phyloP scores from a whole-genome alignment of 2,888 invertebrate genomes.

The Trissonchulus latispiculum region DNA sequence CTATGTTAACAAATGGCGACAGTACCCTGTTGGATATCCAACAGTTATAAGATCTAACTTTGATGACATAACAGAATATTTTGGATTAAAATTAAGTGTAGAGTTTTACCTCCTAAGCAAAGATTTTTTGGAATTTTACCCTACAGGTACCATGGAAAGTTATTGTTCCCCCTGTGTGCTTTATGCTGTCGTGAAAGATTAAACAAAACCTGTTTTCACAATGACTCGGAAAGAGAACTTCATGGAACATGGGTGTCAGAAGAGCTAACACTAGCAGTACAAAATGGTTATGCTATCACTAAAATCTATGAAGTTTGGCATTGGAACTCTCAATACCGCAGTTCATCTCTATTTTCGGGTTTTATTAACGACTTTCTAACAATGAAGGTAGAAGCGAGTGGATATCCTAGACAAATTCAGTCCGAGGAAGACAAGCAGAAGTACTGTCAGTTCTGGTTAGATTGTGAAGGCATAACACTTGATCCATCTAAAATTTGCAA shows the following conservation, averaged over 20 bases:
- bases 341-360: too few species aligned
- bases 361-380: too few species aligned
- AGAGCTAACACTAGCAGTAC: neutral
- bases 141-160: neutral
- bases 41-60: neutral
- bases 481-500: constrained; percentile 25
- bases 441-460: constrained; percentile 29
- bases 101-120: neutral
- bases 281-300: neutral
- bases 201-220: neutral
- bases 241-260: neutral
- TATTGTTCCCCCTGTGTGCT: constrained; percentile 2
- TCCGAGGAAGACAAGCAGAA: constrained; percentile 28
- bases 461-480: constrained; percentile 30
- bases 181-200: neutral
- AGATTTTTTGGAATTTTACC: constrained; percentile 30
- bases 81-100: constrained; percentile 20
- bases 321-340: too few species aligned
- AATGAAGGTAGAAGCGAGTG: too few species aligned
- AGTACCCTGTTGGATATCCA: neutral
- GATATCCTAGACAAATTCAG: constrained; percentile 30
- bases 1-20: neutral
- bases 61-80: neutral
- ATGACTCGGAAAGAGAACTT: neutral
- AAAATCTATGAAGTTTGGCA: constrained; percentile 24